Conservation (phyloP, 2,113 vertebrate genomes). For the Coptodon rendalli region DNA sequence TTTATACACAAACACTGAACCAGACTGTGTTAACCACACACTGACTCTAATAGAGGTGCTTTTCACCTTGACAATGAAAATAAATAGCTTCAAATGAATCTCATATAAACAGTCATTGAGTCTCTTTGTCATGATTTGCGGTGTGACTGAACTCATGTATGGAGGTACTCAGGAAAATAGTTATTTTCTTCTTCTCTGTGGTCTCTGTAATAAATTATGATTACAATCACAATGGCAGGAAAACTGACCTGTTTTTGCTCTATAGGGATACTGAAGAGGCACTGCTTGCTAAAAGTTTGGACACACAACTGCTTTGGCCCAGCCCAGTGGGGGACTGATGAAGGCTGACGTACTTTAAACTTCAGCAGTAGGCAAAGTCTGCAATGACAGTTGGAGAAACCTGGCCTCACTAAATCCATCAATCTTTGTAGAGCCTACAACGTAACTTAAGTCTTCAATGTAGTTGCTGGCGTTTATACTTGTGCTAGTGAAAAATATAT, state of each 20-base stretch:
- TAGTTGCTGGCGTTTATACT: neutral
- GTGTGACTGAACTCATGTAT: neutral
- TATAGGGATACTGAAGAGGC: neutral
- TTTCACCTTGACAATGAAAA: neutral
- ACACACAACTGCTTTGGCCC: neutral
- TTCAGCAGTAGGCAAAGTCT: neutral
- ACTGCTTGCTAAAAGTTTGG: neutral
- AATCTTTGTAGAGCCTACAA: neutral
- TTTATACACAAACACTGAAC: neutral
- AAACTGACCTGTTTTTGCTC: neutral
- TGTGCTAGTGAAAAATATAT: neutral
- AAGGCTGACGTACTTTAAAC: neutral
- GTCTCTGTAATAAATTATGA: slow-evolving; percentile 1
- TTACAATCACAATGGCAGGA: neutral
- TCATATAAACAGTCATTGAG: neutral
- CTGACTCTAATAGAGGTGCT: neutral
- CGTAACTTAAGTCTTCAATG: rapidly evolving
- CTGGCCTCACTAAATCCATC: neutral
- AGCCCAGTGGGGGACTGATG: neutral
- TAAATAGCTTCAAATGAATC: slow-evolving; percentile 6
- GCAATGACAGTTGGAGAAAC: neutral
- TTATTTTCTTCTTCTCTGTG: neutral
- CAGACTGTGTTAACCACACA: neutral
- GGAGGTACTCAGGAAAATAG: neutral
- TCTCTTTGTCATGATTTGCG: slow-evolving; percentile 6